Evolutionary conservation across 2,113 vertebrate species (phyloP).

Genomic region (Etia nguti): DNA sequence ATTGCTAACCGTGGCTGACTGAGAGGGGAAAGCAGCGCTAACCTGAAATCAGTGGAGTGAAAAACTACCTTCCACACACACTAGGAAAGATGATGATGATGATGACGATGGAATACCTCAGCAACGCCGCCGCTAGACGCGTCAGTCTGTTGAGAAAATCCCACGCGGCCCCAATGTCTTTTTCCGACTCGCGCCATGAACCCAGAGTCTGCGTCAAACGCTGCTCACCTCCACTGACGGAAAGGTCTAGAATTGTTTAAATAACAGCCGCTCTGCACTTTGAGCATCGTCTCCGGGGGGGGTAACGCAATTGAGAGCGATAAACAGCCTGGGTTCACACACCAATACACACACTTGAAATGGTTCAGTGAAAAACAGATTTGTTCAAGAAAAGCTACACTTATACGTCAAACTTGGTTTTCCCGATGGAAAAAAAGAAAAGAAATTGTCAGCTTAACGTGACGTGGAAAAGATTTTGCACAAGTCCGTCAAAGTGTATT

Average conservation of each 20-base stretch:
- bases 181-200: background rate
- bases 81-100: slow-evolving; percentile 2
- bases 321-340: slow-evolving; percentile 24
- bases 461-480: slow-evolving; percentile 4
- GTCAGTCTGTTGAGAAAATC: background rate
- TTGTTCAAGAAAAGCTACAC: slow-evolving; percentile 22
- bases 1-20: background rate
- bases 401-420: slow-evolving; percentile 17
- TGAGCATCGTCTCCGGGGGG: background rate
- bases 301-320: background rate
- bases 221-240: background rate
- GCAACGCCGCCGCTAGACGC: background rate
- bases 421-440: slow-evolving; percentile 21
- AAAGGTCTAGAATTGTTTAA: background rate
- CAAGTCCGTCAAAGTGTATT: slow-evolving; percentile 12
- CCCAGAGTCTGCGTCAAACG: background rate
- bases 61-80: background rate
- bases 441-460: slow-evolving; percentile 6
- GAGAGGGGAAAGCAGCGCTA: background rate
- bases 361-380: slow-evolving; percentile 26
- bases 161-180: background rate
- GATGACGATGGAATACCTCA: background rate
- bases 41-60: background rate
- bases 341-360: slow-evolving; percentile 26
- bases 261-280: background rate